phyloP scores from a whole-genome alignment of 2,888 invertebrate species.

The Habroteleia sp. region DNA sequence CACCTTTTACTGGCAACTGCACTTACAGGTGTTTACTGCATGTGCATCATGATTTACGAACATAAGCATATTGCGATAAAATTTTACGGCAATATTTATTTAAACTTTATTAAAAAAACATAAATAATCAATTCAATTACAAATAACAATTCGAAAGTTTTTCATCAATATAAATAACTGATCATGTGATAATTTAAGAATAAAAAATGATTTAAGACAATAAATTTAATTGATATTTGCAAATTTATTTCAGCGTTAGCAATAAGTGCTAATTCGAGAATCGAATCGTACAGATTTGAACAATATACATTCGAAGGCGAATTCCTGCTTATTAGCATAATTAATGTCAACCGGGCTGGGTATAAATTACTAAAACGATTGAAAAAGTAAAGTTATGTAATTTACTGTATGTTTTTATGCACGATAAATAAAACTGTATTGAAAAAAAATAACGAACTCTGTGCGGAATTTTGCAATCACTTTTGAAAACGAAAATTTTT shows the following conservation, averaged over 20 bases:
- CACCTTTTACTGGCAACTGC: conserved; percentile 48
- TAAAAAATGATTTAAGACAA: no score
- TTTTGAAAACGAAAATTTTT: conserved; percentile 9
- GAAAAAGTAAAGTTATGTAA: conserved; percentile 30
- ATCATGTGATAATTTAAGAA: no score
- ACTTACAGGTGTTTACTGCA: conserved; percentile 59
- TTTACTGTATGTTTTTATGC: conserved; percentile 21
- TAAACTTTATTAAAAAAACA: no score
- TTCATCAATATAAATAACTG: no score
- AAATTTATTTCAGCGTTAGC: not conserved
- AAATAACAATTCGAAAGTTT: no score
- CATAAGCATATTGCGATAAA: conserved; percentile 41
- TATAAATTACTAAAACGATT: conserved; percentile 23
- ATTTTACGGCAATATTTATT: no score
- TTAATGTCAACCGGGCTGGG: conserved; percentile 16
- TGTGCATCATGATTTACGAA: conserved; percentile 59
- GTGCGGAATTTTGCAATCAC: conserved; percentile 13
- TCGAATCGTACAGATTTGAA: conserved; percentile 1
- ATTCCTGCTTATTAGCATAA: conserved; percentile 37
- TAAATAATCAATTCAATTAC: no score
- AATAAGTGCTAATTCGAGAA: not conserved
- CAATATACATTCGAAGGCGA: conserved; percentile 17
- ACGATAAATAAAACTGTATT: conserved; percentile 34
- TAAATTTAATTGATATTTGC: no score
- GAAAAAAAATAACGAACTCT: not conserved